phyloP scores from a whole-genome alignment of 2,113 vertebrate genomes.

The Thamnaconus septentrionalis region DNA sequence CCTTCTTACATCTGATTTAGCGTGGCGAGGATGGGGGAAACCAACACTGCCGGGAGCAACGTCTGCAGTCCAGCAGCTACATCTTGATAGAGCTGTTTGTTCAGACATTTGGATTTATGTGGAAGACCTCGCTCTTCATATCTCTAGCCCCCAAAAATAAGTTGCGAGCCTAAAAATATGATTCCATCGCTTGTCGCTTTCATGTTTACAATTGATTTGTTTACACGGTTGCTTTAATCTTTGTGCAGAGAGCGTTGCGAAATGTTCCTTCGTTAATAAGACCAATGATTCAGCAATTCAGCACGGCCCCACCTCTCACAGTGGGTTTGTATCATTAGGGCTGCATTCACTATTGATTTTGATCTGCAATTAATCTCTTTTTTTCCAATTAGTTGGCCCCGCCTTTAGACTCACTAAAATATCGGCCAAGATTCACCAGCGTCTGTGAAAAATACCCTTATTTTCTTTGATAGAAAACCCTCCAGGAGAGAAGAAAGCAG shows the following conservation, averaged over 20 bases:
- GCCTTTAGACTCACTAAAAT: neutral
- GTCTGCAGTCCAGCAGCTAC: constrained; percentile 7
- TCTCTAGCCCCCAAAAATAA: too few species aligned
- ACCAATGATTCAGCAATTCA: neutral
- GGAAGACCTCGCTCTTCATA: neutral
- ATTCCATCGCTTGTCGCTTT: neutral
- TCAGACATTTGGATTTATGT: neutral
- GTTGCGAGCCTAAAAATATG: neutral
- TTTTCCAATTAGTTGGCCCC: neutral
- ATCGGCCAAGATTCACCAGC: neutral
- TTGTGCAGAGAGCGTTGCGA: constrained; percentile 12
- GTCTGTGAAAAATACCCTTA: too few species aligned
- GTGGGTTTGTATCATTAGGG: neutral
- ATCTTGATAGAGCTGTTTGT: constrained; percentile 3
- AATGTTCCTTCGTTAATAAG: neutral
- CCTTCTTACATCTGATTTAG: constrained; percentile 20
- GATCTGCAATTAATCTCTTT: neutral
- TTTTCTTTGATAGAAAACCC: too few species aligned
- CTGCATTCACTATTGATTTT: neutral
- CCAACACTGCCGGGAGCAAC: constrained; percentile 1
- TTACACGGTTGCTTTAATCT: neutral
- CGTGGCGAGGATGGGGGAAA: constrained; percentile 20
- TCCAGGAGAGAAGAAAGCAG: too few species aligned
- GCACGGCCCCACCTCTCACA: neutral
- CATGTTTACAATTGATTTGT: neutral